These are phyloP conservation scores for Lophius piscatorius DNA, from an alignment of 2,113 vertebrate genomes.

Conservation along the genomic window DNA sequence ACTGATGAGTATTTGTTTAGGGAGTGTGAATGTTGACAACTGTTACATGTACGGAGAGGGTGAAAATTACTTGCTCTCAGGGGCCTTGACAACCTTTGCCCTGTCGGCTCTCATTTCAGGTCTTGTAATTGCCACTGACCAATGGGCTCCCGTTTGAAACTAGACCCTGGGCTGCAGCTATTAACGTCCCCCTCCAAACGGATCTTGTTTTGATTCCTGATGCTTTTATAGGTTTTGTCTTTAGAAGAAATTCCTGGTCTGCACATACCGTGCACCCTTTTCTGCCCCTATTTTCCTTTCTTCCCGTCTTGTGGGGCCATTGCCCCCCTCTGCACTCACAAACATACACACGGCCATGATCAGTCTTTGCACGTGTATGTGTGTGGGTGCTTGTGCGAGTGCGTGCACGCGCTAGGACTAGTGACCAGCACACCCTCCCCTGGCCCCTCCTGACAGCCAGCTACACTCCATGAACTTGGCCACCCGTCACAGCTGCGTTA, in stretches of 20 bases:
- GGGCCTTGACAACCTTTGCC: slow-evolving; percentile 77
- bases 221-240: slow-evolving; percentile 80
- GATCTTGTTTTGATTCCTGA: slow-evolving; percentile 79
- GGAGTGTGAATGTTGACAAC: slow-evolving; percentile 66
- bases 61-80: slow-evolving; percentile 75
- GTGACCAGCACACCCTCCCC: slow-evolving; percentile 66
- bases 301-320: slow-evolving; percentile 76
- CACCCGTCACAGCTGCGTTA: slow-evolving; percentile 75
- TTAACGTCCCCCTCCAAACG: slow-evolving; percentile 68
- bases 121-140: slow-evolving; percentile 75
- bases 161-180: slow-evolving; percentile 69
- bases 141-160: slow-evolving; percentile 76
- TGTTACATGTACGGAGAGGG: slow-evolving; percentile 59
- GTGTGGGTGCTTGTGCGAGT: slow-evolving; percentile 18
- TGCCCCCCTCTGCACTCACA: slow-evolving; percentile 53
- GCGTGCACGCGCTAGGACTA: slow-evolving; percentile 33
- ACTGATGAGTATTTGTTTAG: slow-evolving; percentile 67
- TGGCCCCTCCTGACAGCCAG: slow-evolving; percentile 70
- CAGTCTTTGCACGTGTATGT: slow-evolving; percentile 29
- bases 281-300: slow-evolving; percentile 76
- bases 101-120: slow-evolving; percentile 69
- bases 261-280: slow-evolving; percentile 76
- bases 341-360: slow-evolving; percentile 65
- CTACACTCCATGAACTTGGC: slow-evolving; percentile 78
- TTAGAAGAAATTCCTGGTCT: slow-evolving; percentile 76